Evolutionary conservation across 2,888 invertebrate species (phyloP).

Genomic region (Pandemis corylana): DNA sequence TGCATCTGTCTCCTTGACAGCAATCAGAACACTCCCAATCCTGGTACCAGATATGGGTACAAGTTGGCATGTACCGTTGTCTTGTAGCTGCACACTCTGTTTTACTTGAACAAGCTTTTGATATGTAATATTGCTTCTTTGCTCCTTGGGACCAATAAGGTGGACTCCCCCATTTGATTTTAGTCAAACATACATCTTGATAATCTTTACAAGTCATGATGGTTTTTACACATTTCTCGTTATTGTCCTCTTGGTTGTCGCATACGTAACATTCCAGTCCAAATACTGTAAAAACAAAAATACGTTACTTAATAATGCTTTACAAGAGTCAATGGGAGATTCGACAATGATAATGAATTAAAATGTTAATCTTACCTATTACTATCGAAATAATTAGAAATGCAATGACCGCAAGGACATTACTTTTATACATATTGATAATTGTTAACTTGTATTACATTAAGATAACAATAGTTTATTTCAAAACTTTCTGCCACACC

Average conservation of each 20-base stretch:
- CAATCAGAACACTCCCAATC: constrained; percentile 99
- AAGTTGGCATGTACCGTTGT: constrained; percentile 89
- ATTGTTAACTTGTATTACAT: not conserved
- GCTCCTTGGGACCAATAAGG: constrained; percentile 98
- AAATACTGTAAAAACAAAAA: constrained; percentile 75
- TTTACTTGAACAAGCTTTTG: constrained; percentile 94
- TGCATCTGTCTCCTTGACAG: constrained; percentile 97
- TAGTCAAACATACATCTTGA: constrained; percentile 94
- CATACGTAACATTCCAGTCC: constrained; percentile 98
- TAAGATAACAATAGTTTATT: constrained; percentile 18
- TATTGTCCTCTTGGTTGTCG: constrained; percentile 95
- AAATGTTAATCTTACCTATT: constrained; percentile 20
- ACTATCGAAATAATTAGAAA: constrained; percentile 28
- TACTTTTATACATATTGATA: constrained; percentile 28
- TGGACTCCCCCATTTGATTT: constrained; percentile 97
- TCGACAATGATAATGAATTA: too few species aligned
- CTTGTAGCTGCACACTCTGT: constrained; percentile 90
- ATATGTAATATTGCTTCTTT: constrained; percentile 96
- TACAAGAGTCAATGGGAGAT: not conserved
- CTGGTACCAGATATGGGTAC: constrained; percentile 97
- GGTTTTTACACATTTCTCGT: constrained; percentile 96
- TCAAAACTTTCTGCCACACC: constrained; percentile 36
- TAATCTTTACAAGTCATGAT: constrained; percentile 95
- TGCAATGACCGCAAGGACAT: constrained; percentile 21
- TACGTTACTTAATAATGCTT: constrained; percentile 8